Percentiles rank a stretch among this genome's conserved stretches.
Conservation (phyloP, 2,888 invertebrate species). For the Nezara viridula region DNA sequence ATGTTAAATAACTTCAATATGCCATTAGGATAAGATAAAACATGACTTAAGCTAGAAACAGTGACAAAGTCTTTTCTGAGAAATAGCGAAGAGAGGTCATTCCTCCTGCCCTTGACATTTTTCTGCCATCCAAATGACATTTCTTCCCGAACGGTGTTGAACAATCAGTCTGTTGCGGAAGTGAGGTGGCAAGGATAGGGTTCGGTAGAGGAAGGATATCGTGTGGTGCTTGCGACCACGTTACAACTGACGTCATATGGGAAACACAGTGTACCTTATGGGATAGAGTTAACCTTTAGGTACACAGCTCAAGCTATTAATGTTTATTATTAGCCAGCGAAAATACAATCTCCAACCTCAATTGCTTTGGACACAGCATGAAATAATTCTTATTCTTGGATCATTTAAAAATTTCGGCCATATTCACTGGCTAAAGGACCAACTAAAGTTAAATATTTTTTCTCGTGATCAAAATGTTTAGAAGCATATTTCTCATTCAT, state of each 20-base stretch:
- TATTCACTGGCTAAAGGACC: no score
- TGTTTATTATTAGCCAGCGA: background rate
- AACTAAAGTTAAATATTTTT: no score
- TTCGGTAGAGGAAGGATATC: background rate
- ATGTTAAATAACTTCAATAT: no score
- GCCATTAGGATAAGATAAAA: background rate
- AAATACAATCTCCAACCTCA: background rate
- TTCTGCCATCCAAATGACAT: background rate
- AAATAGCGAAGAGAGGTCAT: background rate
- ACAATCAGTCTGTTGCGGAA: background rate
- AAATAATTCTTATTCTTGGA: no score
- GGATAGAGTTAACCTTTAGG: background rate
- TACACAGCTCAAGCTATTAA: background rate
- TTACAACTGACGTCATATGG: background rate
- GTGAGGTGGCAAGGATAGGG: constrained; percentile 32
- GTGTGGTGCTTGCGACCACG: background rate
- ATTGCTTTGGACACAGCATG: no score
- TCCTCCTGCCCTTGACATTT: constrained; percentile 12
- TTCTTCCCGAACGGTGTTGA: constrained; percentile 1
- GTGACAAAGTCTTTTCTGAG: background rate
- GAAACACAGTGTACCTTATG: background rate
- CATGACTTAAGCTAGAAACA: background rate
- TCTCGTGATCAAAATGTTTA: no score
- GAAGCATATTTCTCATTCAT: no score
- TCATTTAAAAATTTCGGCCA: no score